Evolutionary conservation across 2,888 invertebrate genomes (phyloP), one percentile per base, ranked within the genome.

Genomic region (Leistus spinibarbis): DNA sequence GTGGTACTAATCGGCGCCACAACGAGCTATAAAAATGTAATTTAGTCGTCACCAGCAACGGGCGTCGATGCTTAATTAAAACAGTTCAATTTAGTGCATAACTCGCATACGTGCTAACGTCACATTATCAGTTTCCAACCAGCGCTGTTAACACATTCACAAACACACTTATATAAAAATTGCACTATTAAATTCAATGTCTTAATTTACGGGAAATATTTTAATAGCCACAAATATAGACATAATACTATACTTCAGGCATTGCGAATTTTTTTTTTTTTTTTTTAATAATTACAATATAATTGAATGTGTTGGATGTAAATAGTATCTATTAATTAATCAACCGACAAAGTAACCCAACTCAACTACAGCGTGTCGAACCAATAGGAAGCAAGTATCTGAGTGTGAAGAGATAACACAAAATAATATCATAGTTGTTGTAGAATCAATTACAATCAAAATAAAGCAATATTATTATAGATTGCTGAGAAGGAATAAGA

Each of bases 1-100:
- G 71, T 53, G 62, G 67, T 60, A 73, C 74, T 77, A 77, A 79
- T 77, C 76, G 77, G 73, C 69, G 77, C 77, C 77, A 76, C 77
- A 78, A 76, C 76, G 75, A 65, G 71, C 77, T 63, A 78, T 79
- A 79, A 79, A 79, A 79, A 78, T 78, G 79, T 76, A 78, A 79
- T 79, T 78, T 78, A 77, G 76, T 75, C 77, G 77, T 76, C 78
- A 76, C 76, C 76, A 19, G 64, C 54, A 62, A 22, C 56, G 56
- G 24, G 57, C 60, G 57, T 40, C 70, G 77, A 77, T 78, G 79
- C 78, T 79, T 79, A 79, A 79, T 79, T 79, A 79, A 79, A 71
- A 79, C 76, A 54, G 78, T 68, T 78, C 78, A 77, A 78, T 78
- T 76, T 76, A 78, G 76, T 78, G 65, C 71, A 71, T 71, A 71